Evolutionary conservation across 2,888 invertebrate genomes (phyloP), one percentile per base, ranked within the genome.

Genomic region (Pilophorus perplexus): DNA sequence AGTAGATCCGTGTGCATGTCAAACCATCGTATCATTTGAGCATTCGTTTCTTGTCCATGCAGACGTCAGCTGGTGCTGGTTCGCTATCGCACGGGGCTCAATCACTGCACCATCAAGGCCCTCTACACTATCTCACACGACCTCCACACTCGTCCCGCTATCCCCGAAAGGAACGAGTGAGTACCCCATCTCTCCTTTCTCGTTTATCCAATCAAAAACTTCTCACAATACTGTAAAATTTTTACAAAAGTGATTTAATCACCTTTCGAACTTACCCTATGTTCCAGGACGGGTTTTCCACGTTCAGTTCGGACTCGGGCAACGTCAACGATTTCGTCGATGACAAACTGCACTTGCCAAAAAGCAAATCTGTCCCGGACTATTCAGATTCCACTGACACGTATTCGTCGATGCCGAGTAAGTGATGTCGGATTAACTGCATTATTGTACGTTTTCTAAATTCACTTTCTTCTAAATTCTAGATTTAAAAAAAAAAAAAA

Each of bases 271-370:
- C n/a, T 52, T 57, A 8, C 38, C 20, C 25, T n/a, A 16, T 18
- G 6, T 18, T 14, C 23, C 68, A 77, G 75, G 84, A 84, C 72
- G 81, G 81, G 3, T 81, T 85, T 77, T 84, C 88, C 72, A 82
- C 85, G 42, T 84, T 88, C 74, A 89, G 89, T 44, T 85, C 85
- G 2, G 90, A 90, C 79, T 89, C 89, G 64, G 90, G 90, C 3
- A 89, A 87, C 73, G 83, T 85, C n/a, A 82, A 83, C 71, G 85
- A 85, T 77, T 87, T 83, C 76, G 80, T 80, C 46, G 77, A 80
- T 8, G 74, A 74, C 25, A 72, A 72, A 42, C 64, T 67, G 71
- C 79, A 78, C 73, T 78, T 82, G 77, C 80, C 82, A 60, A 85
- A 84, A 75, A 83, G 83, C 69, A 83, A 83, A 75, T 84, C 83